Base-by-base conservation (phyloP, 2,797 vertebrate genomes). In the Sebastolobus altivelis region DNA sequence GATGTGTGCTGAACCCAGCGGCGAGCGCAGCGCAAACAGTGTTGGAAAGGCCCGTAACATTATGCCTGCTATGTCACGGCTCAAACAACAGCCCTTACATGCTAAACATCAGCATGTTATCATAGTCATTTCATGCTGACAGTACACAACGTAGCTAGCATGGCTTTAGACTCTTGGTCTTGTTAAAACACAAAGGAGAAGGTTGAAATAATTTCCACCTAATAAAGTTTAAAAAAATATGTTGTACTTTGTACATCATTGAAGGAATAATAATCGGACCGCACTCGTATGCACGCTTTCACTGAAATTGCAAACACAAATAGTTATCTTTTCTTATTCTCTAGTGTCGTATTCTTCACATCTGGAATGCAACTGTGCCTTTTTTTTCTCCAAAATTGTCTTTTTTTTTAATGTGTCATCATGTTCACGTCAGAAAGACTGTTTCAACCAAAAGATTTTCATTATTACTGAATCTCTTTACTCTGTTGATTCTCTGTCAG, bases 381-480 rank as follows among this genome's bases (percentile, higher is more conserved):
- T 25, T 25, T 25, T 25, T 25, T 25, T 25, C 25, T 25, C 25
- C 25, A 25, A 25, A 25, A 25, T 25, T 25, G 25, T 25, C 25
- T 25, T 25, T 25, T 25, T 25, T 25, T 25, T 25, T 25, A 25
- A 25, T 25, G 25, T 25, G 25, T 25, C 25, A 25, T 25, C 31
- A 16, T 43, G 31, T 56, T 71, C 27, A 65, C 20, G 2, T 79
- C 25, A 66, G 16, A 75, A 63, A 72, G 62, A 55, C 38, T 18
- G 2, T 25, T 54, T 54, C 31, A 52, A 31, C 25, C 16, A 43
- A 16, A 27, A 12, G n/a, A 14, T 40, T 60, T 25, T 59, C 5
- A 37, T 54, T 7, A 43, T 25, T 66, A 4, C 40, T 16, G 74
- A 72, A 79, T 66, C 13, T 16, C 13, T 40, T 46, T 16, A 38